phyloP scores from a whole-genome alignment of 1,140 invertebrate species.

The Drosophila leontia region DNA sequence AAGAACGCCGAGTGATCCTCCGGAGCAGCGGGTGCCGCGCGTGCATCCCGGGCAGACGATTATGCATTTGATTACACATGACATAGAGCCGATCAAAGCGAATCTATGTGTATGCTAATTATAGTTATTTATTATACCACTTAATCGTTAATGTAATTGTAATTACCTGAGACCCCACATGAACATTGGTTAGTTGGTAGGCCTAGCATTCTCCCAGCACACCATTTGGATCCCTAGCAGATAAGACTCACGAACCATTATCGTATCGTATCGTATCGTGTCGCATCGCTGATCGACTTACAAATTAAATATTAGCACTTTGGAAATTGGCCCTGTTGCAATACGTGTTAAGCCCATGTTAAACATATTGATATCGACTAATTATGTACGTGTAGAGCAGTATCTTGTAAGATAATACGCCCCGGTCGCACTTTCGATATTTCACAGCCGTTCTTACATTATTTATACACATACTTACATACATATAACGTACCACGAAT shows the following conservation, averaged over 20 bases:
- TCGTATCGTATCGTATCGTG: conserved; percentile 39
- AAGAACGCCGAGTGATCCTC: conserved; percentile 77
- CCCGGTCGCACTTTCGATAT: conserved; percentile 38
- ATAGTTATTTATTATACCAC: conserved; percentile 81
- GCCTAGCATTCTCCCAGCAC: conserved; percentile 49
- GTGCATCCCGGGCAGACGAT: conserved; percentile 26
- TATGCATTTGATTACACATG: conserved; percentile 73
- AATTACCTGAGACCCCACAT: conserved; percentile 48
- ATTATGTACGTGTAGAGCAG: conserved; percentile 39
- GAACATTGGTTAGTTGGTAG: conserved; percentile 71
- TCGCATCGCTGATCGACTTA: conserved; percentile 54
- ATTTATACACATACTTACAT: conserved; percentile 29
- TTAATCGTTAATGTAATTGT: conserved; percentile 80
- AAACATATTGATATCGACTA: conserved; percentile 63
- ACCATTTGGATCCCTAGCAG: conserved; percentile 49
- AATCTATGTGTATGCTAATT: conserved; percentile 71
- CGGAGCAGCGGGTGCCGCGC: not conserved
- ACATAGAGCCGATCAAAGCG: conserved; percentile 44
- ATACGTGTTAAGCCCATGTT: conserved; percentile 70
- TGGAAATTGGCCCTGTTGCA: conserved; percentile 80
- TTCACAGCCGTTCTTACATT: conserved; percentile 36
- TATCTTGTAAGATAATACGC: conserved; percentile 44
- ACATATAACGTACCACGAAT: conserved; percentile 49
- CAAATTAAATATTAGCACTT: conserved; percentile 71
- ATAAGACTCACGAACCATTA: conserved; percentile 58